A percentile compares a stretch with the other conserved stretches of the same genome.
These are phyloP conservation scores for Tretioscincus oriximinensis DNA, from an alignment of 2,113 vertebrate genomes.

Conservation along the genomic window DNA sequence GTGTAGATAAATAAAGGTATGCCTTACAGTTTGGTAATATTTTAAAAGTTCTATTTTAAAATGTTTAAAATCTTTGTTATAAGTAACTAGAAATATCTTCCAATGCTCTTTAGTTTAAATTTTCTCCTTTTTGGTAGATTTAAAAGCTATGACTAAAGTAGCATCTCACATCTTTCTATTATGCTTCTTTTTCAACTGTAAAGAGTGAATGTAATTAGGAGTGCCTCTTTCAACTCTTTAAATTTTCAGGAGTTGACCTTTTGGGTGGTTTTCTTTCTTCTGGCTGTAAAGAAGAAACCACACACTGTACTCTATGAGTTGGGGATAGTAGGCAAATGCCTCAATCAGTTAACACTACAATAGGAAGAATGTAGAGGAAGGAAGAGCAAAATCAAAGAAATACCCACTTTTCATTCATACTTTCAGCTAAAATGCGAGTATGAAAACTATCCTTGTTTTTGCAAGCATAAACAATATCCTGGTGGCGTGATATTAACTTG, in stretches of 20 bases:
- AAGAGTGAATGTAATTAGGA: slow-evolving; percentile 23
- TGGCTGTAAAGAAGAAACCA: background rate
- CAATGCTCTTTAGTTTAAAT: slow-evolving; percentile 67
- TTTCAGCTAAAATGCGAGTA: slow-evolving; percentile 18
- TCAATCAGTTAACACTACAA: slow-evolving; percentile 5
- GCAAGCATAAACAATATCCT: background rate
- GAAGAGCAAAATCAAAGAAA: background rate
- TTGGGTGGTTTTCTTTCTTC: slow-evolving; percentile 4
- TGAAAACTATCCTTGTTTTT: slow-evolving; percentile 22
- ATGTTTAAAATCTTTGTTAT: slow-evolving; percentile 62
- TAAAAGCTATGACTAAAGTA: slow-evolving; percentile 73
- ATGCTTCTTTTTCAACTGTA: slow-evolving; percentile 20
- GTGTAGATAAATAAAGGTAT: slow-evolving; percentile 72
- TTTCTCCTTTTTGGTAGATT: slow-evolving; percentile 72
- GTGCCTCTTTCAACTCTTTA: background rate
- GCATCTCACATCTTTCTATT: slow-evolving; percentile 48
- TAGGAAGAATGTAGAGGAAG: background rate
- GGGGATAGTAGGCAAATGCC: slow-evolving; percentile 32
- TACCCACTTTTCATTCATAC: slow-evolving; percentile 2
- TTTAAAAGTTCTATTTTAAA: slow-evolving; percentile 73
- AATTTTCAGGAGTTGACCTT: background rate
- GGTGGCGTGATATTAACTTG: background rate
- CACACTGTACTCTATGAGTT: background rate
- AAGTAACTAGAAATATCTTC: slow-evolving; percentile 70
- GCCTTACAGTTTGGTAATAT: slow-evolving; percentile 72